Evolutionary conservation across 2,888 invertebrate genomes (phyloP).

Genomic region (Cheiracanthium punctorium): DNA sequence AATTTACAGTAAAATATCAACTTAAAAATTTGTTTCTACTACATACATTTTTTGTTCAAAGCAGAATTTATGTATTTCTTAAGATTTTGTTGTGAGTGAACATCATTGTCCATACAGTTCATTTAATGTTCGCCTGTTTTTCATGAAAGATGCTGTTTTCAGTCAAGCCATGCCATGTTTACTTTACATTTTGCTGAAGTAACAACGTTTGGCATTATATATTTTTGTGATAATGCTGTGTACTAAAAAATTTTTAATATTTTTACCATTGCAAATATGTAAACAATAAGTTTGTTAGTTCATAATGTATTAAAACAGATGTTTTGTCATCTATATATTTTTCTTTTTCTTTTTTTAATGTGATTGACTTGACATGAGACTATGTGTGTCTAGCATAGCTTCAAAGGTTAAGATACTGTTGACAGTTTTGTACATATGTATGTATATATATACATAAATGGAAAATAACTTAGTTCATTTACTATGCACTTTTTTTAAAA

Average conservation of each 20-base stretch:
- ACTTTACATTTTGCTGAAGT: conserved; percentile 39
- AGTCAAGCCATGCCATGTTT: conserved; percentile 45
- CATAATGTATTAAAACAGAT: conserved; percentile 30
- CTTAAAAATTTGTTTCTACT: no score
- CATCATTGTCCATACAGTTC: not conserved
- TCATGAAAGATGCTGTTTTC: conserved; percentile 29
- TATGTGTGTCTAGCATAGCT: conserved; percentile 28
- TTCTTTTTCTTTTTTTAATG: conserved; percentile 33
- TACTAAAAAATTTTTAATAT: conserved; percentile 52
- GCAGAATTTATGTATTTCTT: no score
- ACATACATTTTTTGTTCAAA: no score
- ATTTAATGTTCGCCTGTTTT: not conserved
- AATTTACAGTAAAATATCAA: no score
- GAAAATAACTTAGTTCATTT: conserved; percentile 41
- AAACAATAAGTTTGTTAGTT: conserved; percentile 31
- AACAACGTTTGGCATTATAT: conserved; percentile 49
- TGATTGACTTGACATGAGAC: conserved; percentile 34
- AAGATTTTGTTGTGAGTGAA: not conserved
- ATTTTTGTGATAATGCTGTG: conserved; percentile 64
- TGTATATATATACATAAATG: conserved; percentile 64
- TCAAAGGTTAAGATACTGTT: conserved; percentile 39
- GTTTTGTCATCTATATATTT: conserved; percentile 33
- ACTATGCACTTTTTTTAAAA: conserved; percentile 62
- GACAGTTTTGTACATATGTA: conserved; percentile 59
- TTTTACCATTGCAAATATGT: conserved; percentile 13